A percentile compares a stretch with the other conserved stretches of the same genome.
Evolutionary conservation across 2,797 vertebrate genomes (phyloP).

Genomic region (Pipistrellus nathusii): DNA sequence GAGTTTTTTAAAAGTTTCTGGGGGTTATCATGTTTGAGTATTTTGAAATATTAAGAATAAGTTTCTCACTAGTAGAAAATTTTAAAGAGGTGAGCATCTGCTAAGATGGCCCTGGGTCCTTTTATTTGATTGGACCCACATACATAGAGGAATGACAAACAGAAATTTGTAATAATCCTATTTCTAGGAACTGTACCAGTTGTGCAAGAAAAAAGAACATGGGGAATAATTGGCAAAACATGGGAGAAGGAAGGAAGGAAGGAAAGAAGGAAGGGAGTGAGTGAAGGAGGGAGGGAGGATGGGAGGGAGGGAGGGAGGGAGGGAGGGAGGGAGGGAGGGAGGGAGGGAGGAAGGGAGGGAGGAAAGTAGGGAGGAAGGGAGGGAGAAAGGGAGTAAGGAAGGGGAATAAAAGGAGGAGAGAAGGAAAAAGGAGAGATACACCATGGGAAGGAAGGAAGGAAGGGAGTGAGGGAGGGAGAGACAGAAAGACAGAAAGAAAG

Average conservation of each 20-base stretch:
- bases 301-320: background rate
- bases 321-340: background rate
- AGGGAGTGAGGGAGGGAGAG: background rate
- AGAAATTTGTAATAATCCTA: background rate
- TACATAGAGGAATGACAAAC: background rate
- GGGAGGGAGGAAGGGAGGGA: background rate
- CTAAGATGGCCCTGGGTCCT: background rate
- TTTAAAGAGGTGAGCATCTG: background rate
- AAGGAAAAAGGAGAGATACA: background rate
- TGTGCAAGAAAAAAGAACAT: background rate
- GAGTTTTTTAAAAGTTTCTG: conserved; percentile 2
- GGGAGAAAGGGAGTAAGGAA: too few relatives aligned
- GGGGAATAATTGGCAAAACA: background rate
- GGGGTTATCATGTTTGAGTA: background rate
- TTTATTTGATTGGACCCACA: background rate
- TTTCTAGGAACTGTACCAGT: background rate
- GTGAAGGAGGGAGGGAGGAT: too few relatives aligned
- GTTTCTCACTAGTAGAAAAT: background rate
- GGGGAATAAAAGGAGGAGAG: background rate
- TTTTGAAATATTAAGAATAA: background rate
- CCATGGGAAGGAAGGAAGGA: background rate
- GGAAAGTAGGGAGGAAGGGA: background rate
- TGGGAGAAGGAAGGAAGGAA: background rate
- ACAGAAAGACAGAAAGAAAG: background rate
- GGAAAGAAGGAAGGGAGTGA: rapidly evolving